Conservation (phyloP, 2,797 vertebrate species). For the Lates japonicus region DNA sequence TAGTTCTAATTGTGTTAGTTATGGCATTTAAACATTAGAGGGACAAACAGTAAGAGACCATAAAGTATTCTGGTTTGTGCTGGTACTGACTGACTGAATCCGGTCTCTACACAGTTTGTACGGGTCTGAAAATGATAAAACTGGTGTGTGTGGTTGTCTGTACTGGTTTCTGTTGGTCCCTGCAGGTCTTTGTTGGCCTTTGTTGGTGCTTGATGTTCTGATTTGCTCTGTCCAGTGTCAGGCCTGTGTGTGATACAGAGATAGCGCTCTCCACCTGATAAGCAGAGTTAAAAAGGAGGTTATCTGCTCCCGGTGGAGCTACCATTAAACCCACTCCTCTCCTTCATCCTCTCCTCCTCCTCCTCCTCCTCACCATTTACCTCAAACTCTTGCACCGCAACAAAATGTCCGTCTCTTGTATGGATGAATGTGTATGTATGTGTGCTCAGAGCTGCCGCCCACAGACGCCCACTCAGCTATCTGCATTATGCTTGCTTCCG, state of each 20-base stretch:
- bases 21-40: background rate
- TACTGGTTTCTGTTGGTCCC: background rate
- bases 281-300: conserved; percentile 48
- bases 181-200: background rate
- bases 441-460: conserved; percentile 13
- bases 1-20: background rate
- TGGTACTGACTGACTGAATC: background rate
- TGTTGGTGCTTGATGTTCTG: background rate
- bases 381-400: conserved; percentile 21
- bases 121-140: background rate
- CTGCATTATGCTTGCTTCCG: conserved; percentile 3
- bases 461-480: conserved; percentile 28
- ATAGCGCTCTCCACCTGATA: conserved; percentile 17
- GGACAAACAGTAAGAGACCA: no score
- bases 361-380: conserved; percentile 21
- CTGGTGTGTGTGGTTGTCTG: background rate
- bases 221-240: conserved; percentile 14
- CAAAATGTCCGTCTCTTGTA: conserved; percentile 23
- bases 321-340: conserved; percentile 42
- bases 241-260: conserved; percentile 6
- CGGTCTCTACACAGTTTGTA: background rate
- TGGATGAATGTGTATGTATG: background rate
- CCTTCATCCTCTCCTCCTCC: conserved; percentile 9
- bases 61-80: background rate
- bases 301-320: conserved; percentile 55